Evolutionary conservation across 2,113 vertebrate genomes (phyloP).

Genomic region (Lampris megalopsis): DNA sequence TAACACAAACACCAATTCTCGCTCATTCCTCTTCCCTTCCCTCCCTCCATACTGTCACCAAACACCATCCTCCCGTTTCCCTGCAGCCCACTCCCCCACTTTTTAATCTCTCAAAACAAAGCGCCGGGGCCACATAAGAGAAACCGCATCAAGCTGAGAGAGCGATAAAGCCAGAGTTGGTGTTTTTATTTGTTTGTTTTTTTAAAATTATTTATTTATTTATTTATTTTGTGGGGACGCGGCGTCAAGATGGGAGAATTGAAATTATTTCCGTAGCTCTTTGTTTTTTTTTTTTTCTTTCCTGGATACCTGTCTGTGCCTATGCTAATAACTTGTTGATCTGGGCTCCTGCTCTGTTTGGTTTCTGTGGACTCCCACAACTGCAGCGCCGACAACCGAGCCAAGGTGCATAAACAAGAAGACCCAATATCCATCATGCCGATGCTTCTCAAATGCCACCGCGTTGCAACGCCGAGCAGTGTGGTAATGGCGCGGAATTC

Average conservation of each 20-base stretch:
- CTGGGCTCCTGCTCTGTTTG: slow-evolving; percentile 38
- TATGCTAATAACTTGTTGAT: slow-evolving; percentile 65
- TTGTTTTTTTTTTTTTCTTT: slow-evolving; percentile 11
- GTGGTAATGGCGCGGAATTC: slow-evolving; percentile 43
- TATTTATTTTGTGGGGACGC: slow-evolving; percentile 11
- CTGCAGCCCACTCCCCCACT: slow-evolving; percentile 65
- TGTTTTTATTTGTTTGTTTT: slow-evolving; percentile 32
- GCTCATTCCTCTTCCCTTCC: slow-evolving; percentile 28
- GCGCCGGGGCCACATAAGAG: slow-evolving; percentile 64
- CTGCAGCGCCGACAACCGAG: slow-evolving; percentile 2
- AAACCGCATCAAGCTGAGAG: slow-evolving; percentile 68
- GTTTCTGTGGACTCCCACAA: slow-evolving; percentile 28
- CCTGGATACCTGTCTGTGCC: slow-evolving; percentile 19
- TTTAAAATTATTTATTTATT: slow-evolving; percentile 21
- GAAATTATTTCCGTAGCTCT: slow-evolving; percentile 64
- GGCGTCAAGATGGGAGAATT: slow-evolving; percentile 2
- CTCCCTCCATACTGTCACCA: slow-evolving; percentile 60
- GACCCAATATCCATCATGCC: slow-evolving; percentile 37
- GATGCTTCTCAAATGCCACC: slow-evolving; percentile 46
- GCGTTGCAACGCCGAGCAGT: slow-evolving; percentile 25
- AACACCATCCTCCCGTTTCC: slow-evolving; percentile 44
- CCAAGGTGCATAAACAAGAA: slow-evolving; percentile 34
- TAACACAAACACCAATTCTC: slow-evolving; percentile 68
- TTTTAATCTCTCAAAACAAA: slow-evolving; percentile 84
- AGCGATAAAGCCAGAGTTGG: slow-evolving; percentile 51